A percentile compares a stretch with the other conserved stretches of the same genome.
phyloP scores from a whole-genome alignment of 2,888 invertebrate genomes.

The Drymonia ruficornis region DNA sequence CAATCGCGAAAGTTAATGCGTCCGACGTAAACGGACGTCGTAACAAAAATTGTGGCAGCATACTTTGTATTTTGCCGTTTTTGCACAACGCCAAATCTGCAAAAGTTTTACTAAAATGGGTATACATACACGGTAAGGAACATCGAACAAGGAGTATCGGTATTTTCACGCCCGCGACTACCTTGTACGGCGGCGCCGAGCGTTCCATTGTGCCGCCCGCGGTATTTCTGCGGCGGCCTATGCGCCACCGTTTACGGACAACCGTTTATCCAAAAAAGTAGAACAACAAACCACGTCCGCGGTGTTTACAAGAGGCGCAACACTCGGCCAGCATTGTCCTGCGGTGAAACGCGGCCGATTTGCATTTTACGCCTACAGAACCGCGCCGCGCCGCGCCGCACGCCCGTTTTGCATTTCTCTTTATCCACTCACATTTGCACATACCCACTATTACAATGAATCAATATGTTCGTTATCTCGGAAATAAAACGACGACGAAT shows the following conservation, averaged over 20 bases:
- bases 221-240: conserved; percentile 78
- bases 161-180: conserved; percentile 62
- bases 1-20: conserved; percentile 54
- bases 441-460: conserved; percentile 36
- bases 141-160: conserved; percentile 63
- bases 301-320: conserved; percentile 80
- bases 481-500: conserved; percentile 33
- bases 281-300: conserved; percentile 75
- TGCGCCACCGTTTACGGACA: conserved; percentile 75
- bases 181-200: conserved; percentile 72
- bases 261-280: conserved; percentile 83
- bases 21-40: conserved; percentile 46
- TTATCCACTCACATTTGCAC: conserved; percentile 37
- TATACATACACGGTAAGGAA: conserved; percentile 51
- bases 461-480: conserved; percentile 23
- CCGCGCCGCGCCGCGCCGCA: conserved; percentile 26
- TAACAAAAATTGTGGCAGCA: conserved; percentile 36
- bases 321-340: conserved; percentile 78
- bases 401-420: conserved; percentile 63
- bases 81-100: conserved; percentile 49
- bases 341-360: conserved; percentile 74
- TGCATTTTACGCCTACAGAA: conserved; percentile 76
- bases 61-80: conserved; percentile 29
- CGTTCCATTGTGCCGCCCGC: conserved; percentile 74
- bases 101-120: conserved; percentile 53